A percentile compares a stretch with the other conserved stretches of the same genome.
phyloP scores from a whole-genome alignment of 1,140 invertebrate species.

The Drosophila elegans region DNA sequence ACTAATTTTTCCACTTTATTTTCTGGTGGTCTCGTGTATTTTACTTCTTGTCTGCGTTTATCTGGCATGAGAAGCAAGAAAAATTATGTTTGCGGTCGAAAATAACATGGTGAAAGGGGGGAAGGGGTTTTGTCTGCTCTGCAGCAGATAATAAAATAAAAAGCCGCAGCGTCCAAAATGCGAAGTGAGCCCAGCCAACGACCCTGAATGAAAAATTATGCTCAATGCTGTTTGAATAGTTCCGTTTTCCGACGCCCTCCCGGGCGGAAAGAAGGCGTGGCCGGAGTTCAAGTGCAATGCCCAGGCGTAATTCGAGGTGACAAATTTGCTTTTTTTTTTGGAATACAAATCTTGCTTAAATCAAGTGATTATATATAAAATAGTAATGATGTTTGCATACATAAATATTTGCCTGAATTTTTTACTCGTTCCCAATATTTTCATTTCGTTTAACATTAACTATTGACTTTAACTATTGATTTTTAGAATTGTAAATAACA shows the following conservation, averaged over 20 bases:
- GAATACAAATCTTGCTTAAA: not conserved
- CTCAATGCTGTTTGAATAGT: slow-evolving; percentile 54
- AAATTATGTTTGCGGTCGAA: slow-evolving; percentile 68
- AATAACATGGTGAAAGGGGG: slow-evolving; percentile 9
- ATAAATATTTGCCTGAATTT: no score
- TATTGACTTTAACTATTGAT: no score
- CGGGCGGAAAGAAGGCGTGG: not conserved
- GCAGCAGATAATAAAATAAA: slow-evolving; percentile 55
- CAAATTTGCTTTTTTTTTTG: not conserved
- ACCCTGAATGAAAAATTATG: slow-evolving; percentile 71
- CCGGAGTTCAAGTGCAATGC: slow-evolving; percentile 53
- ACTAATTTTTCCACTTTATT: slow-evolving; percentile 11
- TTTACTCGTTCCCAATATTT: no score
- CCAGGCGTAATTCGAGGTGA: slow-evolving; percentile 5
- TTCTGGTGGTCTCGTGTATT: slow-evolving; percentile 41
- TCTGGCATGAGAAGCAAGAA: slow-evolving; percentile 69
- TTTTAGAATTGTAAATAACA: no score
- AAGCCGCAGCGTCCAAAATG: slow-evolving; percentile 38
- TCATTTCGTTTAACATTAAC: no score
- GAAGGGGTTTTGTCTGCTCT: slow-evolving; percentile 19
- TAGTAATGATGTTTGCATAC: not conserved
- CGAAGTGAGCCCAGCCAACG: slow-evolving; percentile 47
- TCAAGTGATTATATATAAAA: no score
- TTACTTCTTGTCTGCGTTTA: slow-evolving; percentile 69
- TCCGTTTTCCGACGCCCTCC: slow-evolving; percentile 10